Percentiles rank a stretch among this genome's conserved stretches.
Conservation (phyloP, 2,113 vertebrate species). For the Athene cunicularia region DNA sequence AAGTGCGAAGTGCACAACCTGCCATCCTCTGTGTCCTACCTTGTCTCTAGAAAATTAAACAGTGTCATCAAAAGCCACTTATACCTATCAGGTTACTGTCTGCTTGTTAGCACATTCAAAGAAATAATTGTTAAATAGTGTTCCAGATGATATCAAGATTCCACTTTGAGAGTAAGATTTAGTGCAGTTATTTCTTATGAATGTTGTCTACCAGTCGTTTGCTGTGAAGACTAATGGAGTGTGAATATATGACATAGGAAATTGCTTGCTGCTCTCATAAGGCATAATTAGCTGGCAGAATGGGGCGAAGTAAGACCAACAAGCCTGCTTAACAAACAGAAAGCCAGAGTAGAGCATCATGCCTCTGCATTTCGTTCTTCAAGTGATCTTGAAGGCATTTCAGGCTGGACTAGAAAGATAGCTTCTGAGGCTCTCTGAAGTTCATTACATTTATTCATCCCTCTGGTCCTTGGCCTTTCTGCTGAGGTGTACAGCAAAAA, state of each 20-base stretch:
- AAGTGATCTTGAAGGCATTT: background rate
- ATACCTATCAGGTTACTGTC: background rate
- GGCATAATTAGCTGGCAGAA: background rate
- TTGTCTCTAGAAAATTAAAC: background rate
- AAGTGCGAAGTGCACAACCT: background rate
- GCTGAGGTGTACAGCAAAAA: background rate
- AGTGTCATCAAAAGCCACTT: background rate
- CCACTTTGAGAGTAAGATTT: background rate
- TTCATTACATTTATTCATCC: background rate
- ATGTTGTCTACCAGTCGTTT: background rate
- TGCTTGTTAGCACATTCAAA: background rate
- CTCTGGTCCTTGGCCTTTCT: background rate
- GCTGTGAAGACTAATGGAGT: background rate
- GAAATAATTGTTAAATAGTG: background rate
- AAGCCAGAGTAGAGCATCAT: background rate
- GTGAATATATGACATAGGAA: background rate
- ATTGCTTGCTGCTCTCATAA: background rate
- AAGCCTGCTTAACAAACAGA: background rate
- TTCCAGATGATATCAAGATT: background rate
- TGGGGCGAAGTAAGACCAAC: background rate
- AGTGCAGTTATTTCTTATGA: background rate
- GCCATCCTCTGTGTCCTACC: background rate
- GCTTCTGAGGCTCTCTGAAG: background rate
- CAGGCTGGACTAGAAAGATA: background rate
- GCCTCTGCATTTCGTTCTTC: background rate